Evolutionary conservation across 37 sponge, comb jelly and placozoan species (phyloP).

Genomic region (Crambe crambe): DNA sequence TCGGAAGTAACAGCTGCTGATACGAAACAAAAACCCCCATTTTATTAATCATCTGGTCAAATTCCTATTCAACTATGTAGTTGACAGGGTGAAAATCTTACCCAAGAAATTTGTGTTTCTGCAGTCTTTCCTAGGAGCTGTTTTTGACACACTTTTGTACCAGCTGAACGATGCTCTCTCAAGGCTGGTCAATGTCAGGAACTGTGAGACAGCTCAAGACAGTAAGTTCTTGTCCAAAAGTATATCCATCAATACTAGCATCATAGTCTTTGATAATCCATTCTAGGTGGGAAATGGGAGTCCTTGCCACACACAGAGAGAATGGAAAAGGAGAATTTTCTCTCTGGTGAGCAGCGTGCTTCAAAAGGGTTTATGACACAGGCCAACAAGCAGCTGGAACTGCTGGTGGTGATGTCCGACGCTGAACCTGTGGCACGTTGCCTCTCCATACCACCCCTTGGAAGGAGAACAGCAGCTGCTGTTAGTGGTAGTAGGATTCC

Average conservation of each 20-base stretch:
- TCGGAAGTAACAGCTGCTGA: too few relatives aligned
- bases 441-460: conserved; percentile 57
- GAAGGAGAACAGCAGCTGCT: conserved; percentile 58
- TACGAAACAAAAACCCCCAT: too few relatives aligned
- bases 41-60: too few relatives aligned
- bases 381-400: conserved; percentile 48
- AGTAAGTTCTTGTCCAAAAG: conserved; percentile 12
- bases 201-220: conserved; percentile 51
- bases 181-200: conserved; percentile 61
- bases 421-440: conserved; percentile 28
- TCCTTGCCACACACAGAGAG: conserved; percentile 24
- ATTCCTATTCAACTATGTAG: too few relatives aligned
- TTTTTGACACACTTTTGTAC: conserved; percentile 84
- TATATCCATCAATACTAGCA: neutral
- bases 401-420: conserved; percentile 39
- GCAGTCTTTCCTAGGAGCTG: conserved; percentile 61
- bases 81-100: too few relatives aligned
- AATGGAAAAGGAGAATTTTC: conserved; percentile 51
- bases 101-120: too few relatives aligned
- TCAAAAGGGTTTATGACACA: conserved; percentile 56
- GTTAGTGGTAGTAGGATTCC: conserved; percentile 43
- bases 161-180: conserved; percentile 71
- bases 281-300: conserved; percentile 47
- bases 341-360: conserved; percentile 55
- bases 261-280: neutral